Evolutionary conservation across 1,140 invertebrate species (phyloP), one percentile per base, ranked within the genome.

Genomic region (Papilio aristodemus): DNA sequence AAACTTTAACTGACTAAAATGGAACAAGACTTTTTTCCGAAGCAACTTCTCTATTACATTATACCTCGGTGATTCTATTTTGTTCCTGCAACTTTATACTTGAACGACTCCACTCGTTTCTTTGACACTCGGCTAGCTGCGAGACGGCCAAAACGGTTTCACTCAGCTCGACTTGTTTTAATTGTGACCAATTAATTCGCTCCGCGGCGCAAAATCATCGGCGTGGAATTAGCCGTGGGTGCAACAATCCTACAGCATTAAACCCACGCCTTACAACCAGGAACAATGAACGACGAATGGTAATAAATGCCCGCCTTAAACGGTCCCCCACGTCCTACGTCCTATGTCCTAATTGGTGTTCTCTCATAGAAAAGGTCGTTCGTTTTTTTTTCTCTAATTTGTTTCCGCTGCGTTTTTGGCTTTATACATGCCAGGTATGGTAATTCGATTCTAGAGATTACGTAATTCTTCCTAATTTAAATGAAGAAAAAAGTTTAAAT

Each of bases 101-200:
- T 2, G 36, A 70, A 54, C 37, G 19, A 64, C 36, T 25, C 46
- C 27, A 4, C 54, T 32, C 32, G 38, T 60, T 71, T 50, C 17
- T 4, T 3, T 32, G 27, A 32, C 27, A 11, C 46, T 22, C 17
- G 19, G 22, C 46, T 50, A 39, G 32, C 36, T 11, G 3, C 11
- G 11, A n/a, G 1, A 62, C 32, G 39, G 58, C 46, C 38, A 70
- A 74, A 79, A 76, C 74, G 71, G 70, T 75, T 78, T 71, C 72
- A 76, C 70, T 70, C 69, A 68, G 58, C 54, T 62, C 32, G 69
- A 25, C 39, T 59, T 68, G 59, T 58, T 75, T 78, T 80, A 81
- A 83, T 83, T 84, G 80, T 76, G 80, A 83, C 81, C 82, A 83
- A 85, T 86, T 84, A 63, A 76, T 71, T 75, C 78, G 76, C 74